Conservation (phyloP, 2,113 vertebrate genomes). For the Limnothrissa miodon region DNA sequence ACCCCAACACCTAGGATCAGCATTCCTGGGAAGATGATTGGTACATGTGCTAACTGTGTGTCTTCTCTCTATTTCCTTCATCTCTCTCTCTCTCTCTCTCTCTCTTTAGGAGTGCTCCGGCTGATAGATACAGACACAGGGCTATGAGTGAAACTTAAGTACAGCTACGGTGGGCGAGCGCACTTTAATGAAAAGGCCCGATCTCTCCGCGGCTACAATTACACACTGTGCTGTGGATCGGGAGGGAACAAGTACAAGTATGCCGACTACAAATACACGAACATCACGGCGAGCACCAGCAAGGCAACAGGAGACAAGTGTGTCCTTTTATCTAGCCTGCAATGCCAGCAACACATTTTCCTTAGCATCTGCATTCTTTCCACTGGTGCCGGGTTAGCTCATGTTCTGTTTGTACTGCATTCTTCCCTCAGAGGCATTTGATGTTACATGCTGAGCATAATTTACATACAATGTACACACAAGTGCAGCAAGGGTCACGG, state of each 20-base stretch:
- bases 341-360: background rate
- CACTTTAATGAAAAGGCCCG: constrained; percentile 49
- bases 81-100: constrained; percentile 1
- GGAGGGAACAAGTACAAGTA: background rate
- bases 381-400: background rate
- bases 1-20: constrained; percentile 28
- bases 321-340: background rate
- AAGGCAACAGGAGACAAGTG: background rate
- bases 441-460: background rate
- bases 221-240: background rate
- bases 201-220: background rate
- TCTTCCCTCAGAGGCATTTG: background rate
- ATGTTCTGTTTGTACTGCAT: background rate
- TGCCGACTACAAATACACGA: background rate
- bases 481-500: background rate
- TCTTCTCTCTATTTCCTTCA: background rate
- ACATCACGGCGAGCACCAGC: background rate
- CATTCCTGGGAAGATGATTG: constrained; percentile 35
- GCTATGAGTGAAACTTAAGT: constrained; percentile 48
- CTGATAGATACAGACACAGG: constrained; percentile 34
- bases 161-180: constrained; percentile 27
- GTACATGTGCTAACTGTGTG: background rate
- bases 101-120: constrained; percentile 29
- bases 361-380: background rate
- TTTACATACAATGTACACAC: background rate